Evolutionary conservation across 2,888 invertebrate species (phyloP).

Genomic region (Cosmorhoe ocellata): DNA sequence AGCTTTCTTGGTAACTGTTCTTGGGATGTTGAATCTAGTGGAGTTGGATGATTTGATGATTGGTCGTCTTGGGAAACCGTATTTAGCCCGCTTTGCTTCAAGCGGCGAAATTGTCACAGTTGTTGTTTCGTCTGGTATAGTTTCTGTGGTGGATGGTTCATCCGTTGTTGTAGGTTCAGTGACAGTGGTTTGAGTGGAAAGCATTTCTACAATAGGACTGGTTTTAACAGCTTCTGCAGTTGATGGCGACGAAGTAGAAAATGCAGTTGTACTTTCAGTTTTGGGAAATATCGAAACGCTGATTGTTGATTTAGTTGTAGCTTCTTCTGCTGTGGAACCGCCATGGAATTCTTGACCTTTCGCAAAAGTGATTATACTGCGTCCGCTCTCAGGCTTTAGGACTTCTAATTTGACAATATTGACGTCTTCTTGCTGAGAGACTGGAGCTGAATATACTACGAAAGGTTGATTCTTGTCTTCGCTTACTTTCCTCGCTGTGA

Average conservation of each 20-base stretch:
- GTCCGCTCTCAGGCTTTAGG: constrained; percentile 58
- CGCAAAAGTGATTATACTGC: constrained; percentile 64
- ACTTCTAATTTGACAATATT: constrained; percentile 62
- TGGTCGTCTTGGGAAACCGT: constrained; percentile 67
- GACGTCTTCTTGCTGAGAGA: constrained; percentile 56
- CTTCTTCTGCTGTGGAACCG: constrained; percentile 49
- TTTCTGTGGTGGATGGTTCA: constrained; percentile 49
- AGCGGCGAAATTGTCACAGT: constrained; percentile 57
- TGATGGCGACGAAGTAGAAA: constrained; percentile 34
- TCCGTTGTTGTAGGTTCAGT: constrained; percentile 45
- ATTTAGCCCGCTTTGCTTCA: constrained; percentile 67
- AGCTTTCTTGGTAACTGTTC: constrained; percentile 48
- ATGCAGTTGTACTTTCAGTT: constrained; percentile 35
- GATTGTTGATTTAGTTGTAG: constrained; percentile 53
- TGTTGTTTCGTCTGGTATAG: constrained; percentile 56
- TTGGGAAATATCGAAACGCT: constrained; percentile 52
- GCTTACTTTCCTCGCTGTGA: constrained; percentile 52
- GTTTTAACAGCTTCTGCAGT: constrained; percentile 33
- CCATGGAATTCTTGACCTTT: constrained; percentile 71
- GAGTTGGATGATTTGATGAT: constrained; percentile 61
- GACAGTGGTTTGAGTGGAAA: constrained; percentile 38
- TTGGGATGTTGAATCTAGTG: constrained; percentile 45
- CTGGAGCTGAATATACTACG: constrained; percentile 72
- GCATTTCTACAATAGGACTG: constrained; percentile 44
- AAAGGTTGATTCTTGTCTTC: constrained; percentile 64